Evolutionary conservation across 2,113 vertebrate genomes (phyloP).

Genomic region (Cryptotis parvus): DNA sequence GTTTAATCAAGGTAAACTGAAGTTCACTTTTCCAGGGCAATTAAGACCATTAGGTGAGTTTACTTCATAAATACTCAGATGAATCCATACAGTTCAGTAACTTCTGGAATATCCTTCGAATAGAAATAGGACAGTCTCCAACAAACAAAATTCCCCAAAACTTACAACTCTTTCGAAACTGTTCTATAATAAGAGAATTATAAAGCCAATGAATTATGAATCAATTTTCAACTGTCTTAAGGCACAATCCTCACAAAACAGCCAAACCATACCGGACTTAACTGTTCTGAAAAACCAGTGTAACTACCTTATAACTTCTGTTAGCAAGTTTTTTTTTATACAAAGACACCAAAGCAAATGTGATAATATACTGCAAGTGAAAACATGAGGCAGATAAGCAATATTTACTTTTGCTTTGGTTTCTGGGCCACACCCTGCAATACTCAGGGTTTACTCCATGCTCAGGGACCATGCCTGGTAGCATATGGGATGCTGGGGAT

Average conservation of each 20-base stretch:
- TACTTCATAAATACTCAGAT: not conserved
- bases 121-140: not conserved
- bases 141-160: not conserved
- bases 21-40: not conserved
- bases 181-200: not conserved
- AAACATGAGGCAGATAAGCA: not conserved
- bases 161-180: not conserved
- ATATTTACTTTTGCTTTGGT: not conserved
- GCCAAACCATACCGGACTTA: not conserved
- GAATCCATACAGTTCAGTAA: not conserved
- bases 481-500: too few species aligned
- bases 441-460: too few species aligned
- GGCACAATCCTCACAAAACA: not conserved
- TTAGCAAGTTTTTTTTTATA: not conserved
- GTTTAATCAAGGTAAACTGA: not conserved
- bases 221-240: not conserved
- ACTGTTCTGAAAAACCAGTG: not conserved
- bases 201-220: not conserved
- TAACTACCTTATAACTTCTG: not conserved
- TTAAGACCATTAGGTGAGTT: not conserved
- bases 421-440: not conserved
- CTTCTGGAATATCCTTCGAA: not conserved
- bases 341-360: constrained; percentile 26
- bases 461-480: too few species aligned
- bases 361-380: not conserved